Percentiles rank a stretch among this genome's conserved stretches.
Evolutionary conservation across 2,113 vertebrate species (phyloP).

Genomic region (Sakesphorus luctuosus): DNA sequence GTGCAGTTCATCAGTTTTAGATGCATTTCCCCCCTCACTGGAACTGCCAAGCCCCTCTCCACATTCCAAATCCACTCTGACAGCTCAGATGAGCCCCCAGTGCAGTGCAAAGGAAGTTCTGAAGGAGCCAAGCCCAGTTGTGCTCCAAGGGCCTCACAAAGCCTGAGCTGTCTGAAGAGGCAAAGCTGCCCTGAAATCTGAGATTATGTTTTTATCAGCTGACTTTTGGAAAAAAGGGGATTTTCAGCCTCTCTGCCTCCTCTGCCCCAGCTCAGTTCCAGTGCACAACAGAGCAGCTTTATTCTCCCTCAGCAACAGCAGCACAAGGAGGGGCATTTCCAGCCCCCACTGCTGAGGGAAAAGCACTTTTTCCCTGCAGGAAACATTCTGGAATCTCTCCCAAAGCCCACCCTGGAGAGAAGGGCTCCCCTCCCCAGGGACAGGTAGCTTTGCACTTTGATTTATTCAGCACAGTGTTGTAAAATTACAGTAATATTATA

Average conservation of each 20-base stretch:
- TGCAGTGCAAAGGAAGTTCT: background rate
- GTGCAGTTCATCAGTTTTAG: background rate
- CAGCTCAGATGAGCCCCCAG: background rate
- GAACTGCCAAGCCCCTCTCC: background rate
- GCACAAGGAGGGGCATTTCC: background rate
- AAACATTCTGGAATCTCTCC: background rate
- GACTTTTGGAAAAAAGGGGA: background rate
- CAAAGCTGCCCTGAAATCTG: background rate
- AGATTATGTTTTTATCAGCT: conserved; percentile 26
- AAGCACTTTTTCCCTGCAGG: background rate
- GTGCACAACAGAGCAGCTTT: conserved; percentile 6
- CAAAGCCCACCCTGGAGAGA: background rate
- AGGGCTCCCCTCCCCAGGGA: background rate
- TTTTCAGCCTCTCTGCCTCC: background rate
- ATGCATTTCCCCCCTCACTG: accelerated
- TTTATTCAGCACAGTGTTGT: background rate
- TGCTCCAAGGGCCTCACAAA: background rate
- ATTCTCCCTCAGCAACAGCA: background rate
- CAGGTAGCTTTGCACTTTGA: background rate
- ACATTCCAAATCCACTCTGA: background rate
- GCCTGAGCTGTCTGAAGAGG: background rate
- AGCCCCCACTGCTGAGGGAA: background rate
- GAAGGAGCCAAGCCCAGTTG: background rate
- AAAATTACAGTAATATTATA: background rate
- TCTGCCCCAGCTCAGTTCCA: background rate